A percentile compares a stretch with the other conserved stretches of the same genome.
Evolutionary conservation across 1,140 invertebrate species (phyloP).

Genomic region (Zaprionus ornatus): DNA sequence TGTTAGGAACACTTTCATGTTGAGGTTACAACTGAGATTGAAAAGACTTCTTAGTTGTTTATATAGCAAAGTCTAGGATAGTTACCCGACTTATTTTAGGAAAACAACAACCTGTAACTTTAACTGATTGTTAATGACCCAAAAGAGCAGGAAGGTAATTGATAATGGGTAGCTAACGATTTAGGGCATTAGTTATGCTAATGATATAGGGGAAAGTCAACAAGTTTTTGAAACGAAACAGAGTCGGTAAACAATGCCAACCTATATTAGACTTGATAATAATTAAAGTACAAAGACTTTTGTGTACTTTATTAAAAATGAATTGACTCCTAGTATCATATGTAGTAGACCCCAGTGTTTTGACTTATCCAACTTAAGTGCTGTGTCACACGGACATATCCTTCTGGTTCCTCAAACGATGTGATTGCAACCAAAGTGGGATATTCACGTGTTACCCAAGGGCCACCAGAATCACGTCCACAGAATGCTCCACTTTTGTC

Average conservation of each 20-base stretch:
- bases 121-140: neutral
- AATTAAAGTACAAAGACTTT: too few species aligned
- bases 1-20: slow-evolving; percentile 50
- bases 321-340: too few species aligned
- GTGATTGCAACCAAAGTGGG: too few species aligned
- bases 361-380: too few species aligned
- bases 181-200: slow-evolving; percentile 18
- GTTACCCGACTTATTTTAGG: neutral
- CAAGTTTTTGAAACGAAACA: neutral
- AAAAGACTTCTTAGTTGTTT: neutral
- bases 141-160: neutral
- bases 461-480: too few species aligned
- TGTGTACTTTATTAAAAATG: too few species aligned
- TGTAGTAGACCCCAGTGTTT: too few species aligned
- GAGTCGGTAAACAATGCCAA: neutral
- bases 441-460: too few species aligned
- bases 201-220: neutral
- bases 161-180: neutral
- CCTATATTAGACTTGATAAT: neutral
- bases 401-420: too few species aligned
- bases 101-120: neutral
- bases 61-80: neutral
- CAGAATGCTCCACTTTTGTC: too few species aligned
- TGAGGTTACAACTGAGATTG: neutral
- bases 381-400: too few species aligned